Conservation (phyloP, 2,113 vertebrate genomes). For the Pelecanoides urinatrix region DNA sequence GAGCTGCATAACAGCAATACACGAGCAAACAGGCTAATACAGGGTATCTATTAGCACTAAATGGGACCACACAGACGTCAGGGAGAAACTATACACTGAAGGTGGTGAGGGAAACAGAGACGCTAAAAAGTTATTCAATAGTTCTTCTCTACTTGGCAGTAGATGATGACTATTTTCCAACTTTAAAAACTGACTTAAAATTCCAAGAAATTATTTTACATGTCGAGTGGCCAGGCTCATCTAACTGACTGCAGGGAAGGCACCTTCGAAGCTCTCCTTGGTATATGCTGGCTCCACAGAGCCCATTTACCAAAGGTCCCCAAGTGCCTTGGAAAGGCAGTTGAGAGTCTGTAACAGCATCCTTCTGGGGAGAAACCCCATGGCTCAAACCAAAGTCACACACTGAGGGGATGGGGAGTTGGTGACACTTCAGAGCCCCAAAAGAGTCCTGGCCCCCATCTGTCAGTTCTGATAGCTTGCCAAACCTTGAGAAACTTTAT, state of each 20-base stretch:
- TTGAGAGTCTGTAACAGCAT: neutral
- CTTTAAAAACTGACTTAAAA: neutral
- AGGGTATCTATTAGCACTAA: accelerated
- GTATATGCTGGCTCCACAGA: neutral
- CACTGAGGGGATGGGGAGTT: neutral
- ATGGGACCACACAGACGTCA: neutral
- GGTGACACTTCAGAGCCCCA: neutral
- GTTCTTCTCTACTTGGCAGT: neutral
- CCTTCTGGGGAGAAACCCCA: neutral
- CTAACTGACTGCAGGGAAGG: neutral
- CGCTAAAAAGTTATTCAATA: neutral
- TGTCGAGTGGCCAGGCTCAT: neutral
- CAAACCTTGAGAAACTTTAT: neutral
- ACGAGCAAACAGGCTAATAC: neutral
- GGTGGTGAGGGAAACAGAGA: neutral
- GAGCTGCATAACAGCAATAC: neutral
- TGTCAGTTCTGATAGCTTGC: neutral
- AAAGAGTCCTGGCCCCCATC: neutral
- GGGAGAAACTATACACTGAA: neutral
- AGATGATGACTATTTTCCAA: neutral
- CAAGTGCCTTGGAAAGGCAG: neutral
- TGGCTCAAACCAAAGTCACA: neutral
- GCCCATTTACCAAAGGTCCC: neutral
- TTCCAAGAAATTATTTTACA: neutral
- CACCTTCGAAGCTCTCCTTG: neutral